Conservation (phyloP, 2,888 invertebrate species). For the Drosophila limbata region DNA sequence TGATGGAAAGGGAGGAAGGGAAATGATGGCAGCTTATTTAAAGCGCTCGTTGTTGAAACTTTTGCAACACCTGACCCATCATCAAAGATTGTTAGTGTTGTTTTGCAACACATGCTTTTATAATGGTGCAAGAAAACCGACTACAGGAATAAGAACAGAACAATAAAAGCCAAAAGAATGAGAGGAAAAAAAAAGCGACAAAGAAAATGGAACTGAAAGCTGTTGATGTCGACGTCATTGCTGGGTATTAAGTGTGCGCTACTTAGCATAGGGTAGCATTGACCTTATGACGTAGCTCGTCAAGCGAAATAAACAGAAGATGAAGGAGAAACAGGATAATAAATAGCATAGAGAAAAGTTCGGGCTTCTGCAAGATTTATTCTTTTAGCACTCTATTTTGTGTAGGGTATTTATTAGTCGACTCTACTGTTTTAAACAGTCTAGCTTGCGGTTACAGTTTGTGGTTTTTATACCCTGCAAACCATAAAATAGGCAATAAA, state of each 20-base stretch:
- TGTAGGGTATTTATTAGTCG: not conserved
- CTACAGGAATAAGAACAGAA: slow-evolving; percentile 1
- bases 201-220: slow-evolving; percentile 19
- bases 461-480: slow-evolving; percentile 19
- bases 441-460: slow-evolving; percentile 6
- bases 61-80: slow-evolving; percentile 52
- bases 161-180: slow-evolving; percentile 17
- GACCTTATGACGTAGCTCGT: not conserved
- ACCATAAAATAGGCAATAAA: slow-evolving; percentile 13
- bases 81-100: slow-evolving; percentile 21
- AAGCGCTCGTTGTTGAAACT: slow-evolving; percentile 47
- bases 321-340: not conserved
- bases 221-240: slow-evolving; percentile 21
- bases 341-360: not conserved
- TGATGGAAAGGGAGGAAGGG: not conserved
- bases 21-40: slow-evolving; percentile 45
- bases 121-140: slow-evolving; percentile 25
- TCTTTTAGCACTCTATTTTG: not conserved
- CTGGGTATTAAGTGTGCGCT: slow-evolving; percentile 9
- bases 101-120: slow-evolving; percentile 29
- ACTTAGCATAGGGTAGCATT: slow-evolving; percentile 1
- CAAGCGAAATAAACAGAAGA: not conserved
- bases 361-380: too few species aligned
- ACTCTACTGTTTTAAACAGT: not conserved
- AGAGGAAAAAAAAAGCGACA: not conserved